Conservation (phyloP, 1,140 invertebrate species). For the Atta colombica region DNA sequence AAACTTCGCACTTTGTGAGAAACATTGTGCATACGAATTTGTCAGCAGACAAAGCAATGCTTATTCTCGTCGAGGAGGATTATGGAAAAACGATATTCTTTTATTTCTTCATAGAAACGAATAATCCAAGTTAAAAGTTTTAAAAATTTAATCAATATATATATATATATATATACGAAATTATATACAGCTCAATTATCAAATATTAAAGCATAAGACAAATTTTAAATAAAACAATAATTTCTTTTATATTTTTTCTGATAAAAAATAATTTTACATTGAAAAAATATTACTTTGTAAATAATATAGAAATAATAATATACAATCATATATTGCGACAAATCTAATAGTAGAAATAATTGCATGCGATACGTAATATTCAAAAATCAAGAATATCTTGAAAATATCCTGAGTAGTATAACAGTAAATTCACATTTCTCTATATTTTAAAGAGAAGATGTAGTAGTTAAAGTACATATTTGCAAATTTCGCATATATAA, state of each 20-base stretch:
- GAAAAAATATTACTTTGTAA: too few species aligned
- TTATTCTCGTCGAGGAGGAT: background rate
- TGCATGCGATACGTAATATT: too few species aligned
- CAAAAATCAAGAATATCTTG: too few species aligned
- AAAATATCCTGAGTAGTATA: too few species aligned
- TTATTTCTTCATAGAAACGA: background rate
- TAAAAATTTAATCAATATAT: background rate
- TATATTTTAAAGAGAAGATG: too few species aligned
- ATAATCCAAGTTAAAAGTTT: background rate
- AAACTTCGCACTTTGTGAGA: constrained; percentile 50
- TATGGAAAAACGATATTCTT: background rate
- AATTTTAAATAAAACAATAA: background rate
- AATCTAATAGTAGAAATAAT: too few species aligned
- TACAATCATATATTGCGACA: too few species aligned
- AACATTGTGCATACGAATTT: constrained; percentile 23
- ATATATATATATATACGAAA: background rate
- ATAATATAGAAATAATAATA: too few species aligned
- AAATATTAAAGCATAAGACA: background rate
- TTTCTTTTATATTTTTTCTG: background rate
- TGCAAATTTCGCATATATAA: too few species aligned
- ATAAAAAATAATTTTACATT: too few species aligned
- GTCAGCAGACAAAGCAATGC: background rate
- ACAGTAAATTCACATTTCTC: too few species aligned
- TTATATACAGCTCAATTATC: background rate
- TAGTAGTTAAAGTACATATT: too few species aligned